Conservation (phyloP, 2,888 invertebrate species). For the Pheosia tremula region DNA sequence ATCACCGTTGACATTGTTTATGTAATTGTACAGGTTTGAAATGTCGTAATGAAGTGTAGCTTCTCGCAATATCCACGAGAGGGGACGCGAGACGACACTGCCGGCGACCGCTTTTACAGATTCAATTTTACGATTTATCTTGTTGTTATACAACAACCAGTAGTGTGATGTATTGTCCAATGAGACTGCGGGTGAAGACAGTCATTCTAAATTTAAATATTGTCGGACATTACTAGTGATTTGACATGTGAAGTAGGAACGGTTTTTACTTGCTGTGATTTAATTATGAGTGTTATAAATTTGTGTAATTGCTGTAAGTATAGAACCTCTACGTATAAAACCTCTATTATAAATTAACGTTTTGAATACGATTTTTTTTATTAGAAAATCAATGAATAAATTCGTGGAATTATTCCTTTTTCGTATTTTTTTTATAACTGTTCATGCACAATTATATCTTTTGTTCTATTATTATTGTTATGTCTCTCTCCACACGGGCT, state of each 20-base stretch:
- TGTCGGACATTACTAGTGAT: neutral
- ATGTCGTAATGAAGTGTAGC: slow-evolving; percentile 55
- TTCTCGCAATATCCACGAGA: slow-evolving; percentile 47
- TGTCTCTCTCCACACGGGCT: too few species aligned
- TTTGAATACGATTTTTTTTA: neutral
- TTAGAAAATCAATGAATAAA: too few species aligned
- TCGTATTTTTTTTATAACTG: too few species aligned
- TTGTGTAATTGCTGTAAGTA: slow-evolving; percentile 32
- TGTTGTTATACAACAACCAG: slow-evolving; percentile 26
- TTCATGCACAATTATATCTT: too few species aligned
- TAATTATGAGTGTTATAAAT: slow-evolving; percentile 13
- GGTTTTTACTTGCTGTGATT: slow-evolving; percentile 7
- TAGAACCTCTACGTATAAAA: neutral
- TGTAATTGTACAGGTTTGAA: slow-evolving; percentile 53
- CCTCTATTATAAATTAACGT: too few species aligned
- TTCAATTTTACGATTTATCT: slow-evolving; percentile 35
- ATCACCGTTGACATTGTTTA: slow-evolving; percentile 56
- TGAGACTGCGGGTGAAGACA: neutral
- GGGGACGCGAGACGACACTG: slow-evolving; percentile 39
- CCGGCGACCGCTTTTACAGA: slow-evolving; percentile 40
- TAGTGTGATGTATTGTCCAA: neutral
- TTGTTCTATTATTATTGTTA: too few species aligned
- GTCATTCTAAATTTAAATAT: neutral
- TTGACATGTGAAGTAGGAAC: neutral
- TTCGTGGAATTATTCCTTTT: too few species aligned